These are phyloP conservation scores for Eugnorisma glareosa DNA, from an alignment of 2,888 invertebrate species.

Conservation along the genomic window DNA sequence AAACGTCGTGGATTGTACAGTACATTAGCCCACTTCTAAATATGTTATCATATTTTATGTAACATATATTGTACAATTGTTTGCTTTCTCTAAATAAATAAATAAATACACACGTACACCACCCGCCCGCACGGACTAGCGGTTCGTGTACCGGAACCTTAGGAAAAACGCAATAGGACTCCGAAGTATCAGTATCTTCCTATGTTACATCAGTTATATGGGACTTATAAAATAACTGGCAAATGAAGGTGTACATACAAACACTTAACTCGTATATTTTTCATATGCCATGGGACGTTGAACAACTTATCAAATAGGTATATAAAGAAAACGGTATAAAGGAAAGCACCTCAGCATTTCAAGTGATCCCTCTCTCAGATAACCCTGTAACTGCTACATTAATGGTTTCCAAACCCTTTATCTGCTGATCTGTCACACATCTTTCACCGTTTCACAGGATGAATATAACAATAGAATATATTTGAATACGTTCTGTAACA, in stretches of 20 bases:
- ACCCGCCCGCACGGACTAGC: too few species aligned
- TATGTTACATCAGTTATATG: background rate
- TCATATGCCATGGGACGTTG: background rate
- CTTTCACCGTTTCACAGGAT: background rate
- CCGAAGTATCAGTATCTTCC: background rate
- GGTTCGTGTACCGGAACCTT: background rate
- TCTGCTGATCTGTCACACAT: background rate
- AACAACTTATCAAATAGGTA: background rate
- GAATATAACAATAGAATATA: constrained; percentile 35
- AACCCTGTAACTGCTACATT: background rate
- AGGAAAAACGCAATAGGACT: background rate
- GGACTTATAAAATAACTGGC: background rate
- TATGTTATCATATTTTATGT: too few species aligned
- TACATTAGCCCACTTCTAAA: too few species aligned
- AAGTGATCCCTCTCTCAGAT: constrained; percentile 1
- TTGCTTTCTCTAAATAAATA: too few species aligned
- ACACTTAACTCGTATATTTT: background rate
- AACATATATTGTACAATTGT: too few species aligned
- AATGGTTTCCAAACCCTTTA: constrained; percentile 10
- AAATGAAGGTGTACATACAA: background rate
- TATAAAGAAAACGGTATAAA: background rate
- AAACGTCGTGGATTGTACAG: too few species aligned
- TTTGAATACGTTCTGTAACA: constrained; percentile 31
- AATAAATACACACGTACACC: too few species aligned
- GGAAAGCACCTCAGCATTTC: background rate